Conservation (phyloP, 2,113 vertebrate species). For the Aspidoscelis tigris region DNA sequence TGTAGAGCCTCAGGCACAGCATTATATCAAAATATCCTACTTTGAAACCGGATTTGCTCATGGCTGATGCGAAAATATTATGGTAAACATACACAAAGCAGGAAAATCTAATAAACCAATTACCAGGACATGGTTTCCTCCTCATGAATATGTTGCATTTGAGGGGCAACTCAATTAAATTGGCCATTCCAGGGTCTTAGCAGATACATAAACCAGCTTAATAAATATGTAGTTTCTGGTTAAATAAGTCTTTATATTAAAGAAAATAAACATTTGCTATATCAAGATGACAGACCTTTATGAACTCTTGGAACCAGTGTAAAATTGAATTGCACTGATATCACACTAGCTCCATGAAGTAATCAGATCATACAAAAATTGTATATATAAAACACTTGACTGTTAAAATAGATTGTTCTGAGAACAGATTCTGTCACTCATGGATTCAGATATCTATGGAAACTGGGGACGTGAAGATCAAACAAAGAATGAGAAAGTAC, state of each 20-base stretch:
- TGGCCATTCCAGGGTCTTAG: background rate
- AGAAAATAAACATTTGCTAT: background rate
- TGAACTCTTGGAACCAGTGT: background rate
- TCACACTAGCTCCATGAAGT: background rate
- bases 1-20: conserved; percentile 66
- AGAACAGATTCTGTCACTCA: no score
- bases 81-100: conserved; percentile 33
- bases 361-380: background rate
- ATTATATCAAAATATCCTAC: conserved; percentile 46
- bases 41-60: conserved; percentile 53
- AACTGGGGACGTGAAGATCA: background rate
- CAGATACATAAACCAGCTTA: conserved; percentile 7
- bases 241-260: conserved; percentile 28
- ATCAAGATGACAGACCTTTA: background rate
- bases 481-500: no score
- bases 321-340: background rate
- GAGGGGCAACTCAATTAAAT: conserved; percentile 16
- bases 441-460: background rate
- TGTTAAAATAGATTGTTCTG: background rate
- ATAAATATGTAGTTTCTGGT: conserved; percentile 33
- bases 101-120: conserved; percentile 52
- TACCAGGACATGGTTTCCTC: conserved; percentile 19
- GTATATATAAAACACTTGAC: background rate
- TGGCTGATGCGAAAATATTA: conserved; percentile 42
- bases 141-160: conserved; percentile 35